phyloP scores from a whole-genome alignment of 2,113 vertebrate species.

The Crypturellus undulatus region DNA sequence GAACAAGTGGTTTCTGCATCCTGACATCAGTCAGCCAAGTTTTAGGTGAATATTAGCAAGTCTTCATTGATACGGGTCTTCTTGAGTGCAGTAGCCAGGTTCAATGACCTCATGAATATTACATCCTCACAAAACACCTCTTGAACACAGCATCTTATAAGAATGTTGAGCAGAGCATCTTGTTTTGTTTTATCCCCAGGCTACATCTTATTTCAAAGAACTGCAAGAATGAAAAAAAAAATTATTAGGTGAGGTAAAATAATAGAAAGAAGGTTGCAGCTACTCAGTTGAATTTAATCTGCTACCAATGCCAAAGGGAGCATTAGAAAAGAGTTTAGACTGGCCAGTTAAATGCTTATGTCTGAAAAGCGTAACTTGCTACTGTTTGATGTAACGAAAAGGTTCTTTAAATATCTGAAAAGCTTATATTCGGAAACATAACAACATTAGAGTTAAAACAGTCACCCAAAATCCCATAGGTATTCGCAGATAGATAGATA shows the following conservation, averaged over 20 bases:
- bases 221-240: background rate
- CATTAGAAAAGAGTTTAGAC: background rate
- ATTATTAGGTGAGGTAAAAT: background rate
- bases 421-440: background rate
- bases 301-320: background rate
- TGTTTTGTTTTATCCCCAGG: background rate
- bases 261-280: accelerated
- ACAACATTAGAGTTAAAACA: background rate
- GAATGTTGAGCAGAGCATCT: background rate
- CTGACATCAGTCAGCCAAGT: background rate
- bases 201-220: background rate
- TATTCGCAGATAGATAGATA: no score
- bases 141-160: background rate
- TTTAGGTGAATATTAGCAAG: background rate
- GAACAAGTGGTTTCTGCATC: background rate
- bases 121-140: background rate
- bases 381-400: background rate
- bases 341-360: background rate
- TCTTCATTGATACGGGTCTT: background rate
- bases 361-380: background rate
- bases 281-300: background rate
- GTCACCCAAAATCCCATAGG: background rate
- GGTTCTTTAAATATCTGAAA: background rate
- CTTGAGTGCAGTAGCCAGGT: background rate
- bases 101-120: background rate